Evolutionary conservation across 1,140 invertebrate genomes (phyloP), one percentile per base, ranked within the genome.

Genomic region (Neoseiulus cucumeris): DNA sequence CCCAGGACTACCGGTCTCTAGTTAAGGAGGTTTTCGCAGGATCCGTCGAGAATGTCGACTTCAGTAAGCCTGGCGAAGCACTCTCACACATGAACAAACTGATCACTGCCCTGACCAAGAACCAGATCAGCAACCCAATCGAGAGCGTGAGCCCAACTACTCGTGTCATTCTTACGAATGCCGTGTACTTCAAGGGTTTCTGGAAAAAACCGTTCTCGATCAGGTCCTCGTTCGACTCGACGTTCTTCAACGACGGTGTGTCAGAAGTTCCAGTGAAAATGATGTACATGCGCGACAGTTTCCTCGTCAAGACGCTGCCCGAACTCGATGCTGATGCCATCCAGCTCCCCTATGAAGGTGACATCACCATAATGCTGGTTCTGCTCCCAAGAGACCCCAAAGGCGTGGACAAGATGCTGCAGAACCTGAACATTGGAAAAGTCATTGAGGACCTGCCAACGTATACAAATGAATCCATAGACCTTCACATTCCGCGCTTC

Each of bases 321-420:
- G 51, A 59, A 59, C 25, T 59, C 17, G 51, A 59, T 29, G 51
- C 51, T 20, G 51, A 59, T 25, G 51, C 51, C 17, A 59, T 59
- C 22, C 51, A 59, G 22, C 51, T 59, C 25, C 14, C 51, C 12
- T 59, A 59, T 25, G 51, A 59, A 59, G 22, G 51, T 9, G 51
- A 59, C 9, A 59, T 59, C 17, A 20, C 51, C 2, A 33, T 59
- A n/a, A 59, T 59, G 51, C 51, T 59, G 14, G 33, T 59, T 20
- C 22, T 59, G 17, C 51, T 59, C 2, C 51, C 51, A 4, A 59
- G 33, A 9, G 14, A 59, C 22, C 51, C 51, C 14, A 25, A 25
- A n/a, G 51, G 51, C 17, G 51, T 59, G 14, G 9, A 59, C 9
- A 12, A 20, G 22, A 59, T 59, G 51, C 51, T 59, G 4, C 17